Conservation (phyloP, 2,888 invertebrate genomes). For the Drosophila mayaguana region DNA sequence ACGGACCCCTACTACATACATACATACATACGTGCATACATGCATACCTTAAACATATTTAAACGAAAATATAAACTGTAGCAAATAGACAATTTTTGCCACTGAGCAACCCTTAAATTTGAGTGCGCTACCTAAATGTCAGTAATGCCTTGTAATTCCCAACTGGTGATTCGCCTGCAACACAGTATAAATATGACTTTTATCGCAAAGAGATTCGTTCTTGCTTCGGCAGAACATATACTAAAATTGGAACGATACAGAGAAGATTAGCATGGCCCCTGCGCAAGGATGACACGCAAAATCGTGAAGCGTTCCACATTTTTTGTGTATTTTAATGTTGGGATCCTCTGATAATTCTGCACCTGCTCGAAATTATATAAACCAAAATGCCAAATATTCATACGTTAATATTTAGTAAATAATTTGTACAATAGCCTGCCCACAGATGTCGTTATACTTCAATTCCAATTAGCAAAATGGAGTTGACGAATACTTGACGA, state of each 20-base stretch:
- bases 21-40: background rate
- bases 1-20: background rate
- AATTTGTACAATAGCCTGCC: background rate
- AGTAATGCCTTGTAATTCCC: slow-evolving; percentile 27
- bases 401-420: background rate
- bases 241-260: slow-evolving; percentile 53
- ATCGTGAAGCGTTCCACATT: slow-evolving; percentile 49
- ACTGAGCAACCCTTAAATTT: background rate
- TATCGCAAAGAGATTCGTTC: background rate
- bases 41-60: slow-evolving; percentile 4
- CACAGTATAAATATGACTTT: slow-evolving; percentile 8
- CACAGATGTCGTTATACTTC: background rate
- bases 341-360: no score
- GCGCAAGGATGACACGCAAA: slow-evolving; percentile 52
- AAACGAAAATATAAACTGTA: slow-evolving; percentile 2
- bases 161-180: background rate
- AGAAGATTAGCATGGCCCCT: slow-evolving; percentile 53
- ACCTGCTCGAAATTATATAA: no score
- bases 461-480: background rate
- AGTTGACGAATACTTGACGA: background rate
- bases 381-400: no score
- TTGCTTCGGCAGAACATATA: slow-evolving; percentile 48
- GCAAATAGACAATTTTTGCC: background rate
- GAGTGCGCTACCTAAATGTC: background rate
- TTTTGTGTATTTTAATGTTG: background rate